Conservation (phyloP, 2,888 invertebrate species). For the Sialis fuliginosa region DNA sequence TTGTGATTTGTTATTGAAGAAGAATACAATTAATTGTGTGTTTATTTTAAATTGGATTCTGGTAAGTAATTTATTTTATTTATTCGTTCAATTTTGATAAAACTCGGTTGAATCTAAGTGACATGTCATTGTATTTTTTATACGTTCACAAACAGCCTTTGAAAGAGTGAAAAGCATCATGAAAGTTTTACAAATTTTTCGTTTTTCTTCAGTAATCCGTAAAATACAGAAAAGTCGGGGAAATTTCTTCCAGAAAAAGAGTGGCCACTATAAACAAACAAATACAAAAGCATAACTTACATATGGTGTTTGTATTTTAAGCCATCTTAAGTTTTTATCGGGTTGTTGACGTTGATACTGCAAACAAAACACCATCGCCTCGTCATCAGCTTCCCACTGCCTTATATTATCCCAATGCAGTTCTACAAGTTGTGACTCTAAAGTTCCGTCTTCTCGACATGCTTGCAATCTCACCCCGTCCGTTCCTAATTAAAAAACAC, state of each 20-base stretch:
- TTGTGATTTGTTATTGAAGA: too few relatives aligned
- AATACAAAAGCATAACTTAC: conserved; percentile 34
- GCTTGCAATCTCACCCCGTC: conserved; percentile 58
- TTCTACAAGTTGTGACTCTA: conserved; percentile 63
- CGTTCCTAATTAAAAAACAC: conserved; percentile 29
- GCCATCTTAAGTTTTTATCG: conserved; percentile 65
- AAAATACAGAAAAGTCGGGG: too few relatives aligned
- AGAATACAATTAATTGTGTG: too few relatives aligned
- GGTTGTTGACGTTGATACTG: conserved; percentile 54
- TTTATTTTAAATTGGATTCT: too few relatives aligned
- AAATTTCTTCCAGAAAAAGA: not conserved
- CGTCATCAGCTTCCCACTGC: conserved; percentile 81
- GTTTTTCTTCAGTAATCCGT: too few relatives aligned
- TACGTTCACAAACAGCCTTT: too few relatives aligned
- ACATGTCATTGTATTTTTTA: too few relatives aligned
- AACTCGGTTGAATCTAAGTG: too few relatives aligned
- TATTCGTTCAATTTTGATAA: too few relatives aligned
- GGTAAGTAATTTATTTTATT: too few relatives aligned
- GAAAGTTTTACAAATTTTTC: too few relatives aligned
- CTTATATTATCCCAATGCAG: conserved; percentile 70
- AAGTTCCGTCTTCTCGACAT: conserved; percentile 63
- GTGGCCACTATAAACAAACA: not conserved
- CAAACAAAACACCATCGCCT: conserved; percentile 79
- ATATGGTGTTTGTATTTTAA: conserved; percentile 77
- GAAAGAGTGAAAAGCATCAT: too few relatives aligned